These are phyloP conservation scores for Schizotus pectinicornis DNA, from an alignment of 2,888 invertebrate species.

Conservation along the genomic window DNA sequence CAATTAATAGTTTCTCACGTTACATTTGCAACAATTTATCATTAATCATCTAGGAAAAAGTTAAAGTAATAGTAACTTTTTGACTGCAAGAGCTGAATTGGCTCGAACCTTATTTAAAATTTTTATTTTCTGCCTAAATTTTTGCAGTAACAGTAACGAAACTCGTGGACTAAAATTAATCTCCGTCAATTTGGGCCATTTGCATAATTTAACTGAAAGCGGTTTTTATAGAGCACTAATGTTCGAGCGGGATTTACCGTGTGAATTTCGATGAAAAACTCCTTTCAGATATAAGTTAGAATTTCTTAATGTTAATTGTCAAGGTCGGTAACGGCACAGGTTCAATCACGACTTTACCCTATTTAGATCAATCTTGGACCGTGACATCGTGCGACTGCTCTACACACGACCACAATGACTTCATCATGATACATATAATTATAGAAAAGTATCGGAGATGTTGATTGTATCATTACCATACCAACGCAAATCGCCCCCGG, in stretches of 20 bases:
- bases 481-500: too few relatives aligned
- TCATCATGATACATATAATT: too few relatives aligned
- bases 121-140: background rate
- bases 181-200: background rate
- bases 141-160: background rate
- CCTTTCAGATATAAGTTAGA: slow-evolving; percentile 5
- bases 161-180: background rate
- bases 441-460: too few relatives aligned
- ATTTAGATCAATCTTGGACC: slow-evolving; percentile 51
- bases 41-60: too few relatives aligned
- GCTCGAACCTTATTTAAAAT: background rate
- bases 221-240: background rate
- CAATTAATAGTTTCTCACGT: too few relatives aligned
- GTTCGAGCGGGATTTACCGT: background rate
- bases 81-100: too few relatives aligned
- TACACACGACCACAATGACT: slow-evolving; percentile 45
- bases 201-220: background rate
- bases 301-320: slow-evolving; percentile 39
- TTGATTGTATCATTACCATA: too few relatives aligned
- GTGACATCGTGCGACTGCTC: slow-evolving; percentile 49
- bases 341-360: slow-evolving; percentile 52
- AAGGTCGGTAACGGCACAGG: slow-evolving; percentile 50
- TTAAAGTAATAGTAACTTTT: too few relatives aligned
- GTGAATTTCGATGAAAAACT: slow-evolving; percentile 1
- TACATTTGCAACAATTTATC: too few relatives aligned